Evolutionary conservation across 2,888 invertebrate genomes (phyloP).

Genomic region (Gymnocheta viridis): DNA sequence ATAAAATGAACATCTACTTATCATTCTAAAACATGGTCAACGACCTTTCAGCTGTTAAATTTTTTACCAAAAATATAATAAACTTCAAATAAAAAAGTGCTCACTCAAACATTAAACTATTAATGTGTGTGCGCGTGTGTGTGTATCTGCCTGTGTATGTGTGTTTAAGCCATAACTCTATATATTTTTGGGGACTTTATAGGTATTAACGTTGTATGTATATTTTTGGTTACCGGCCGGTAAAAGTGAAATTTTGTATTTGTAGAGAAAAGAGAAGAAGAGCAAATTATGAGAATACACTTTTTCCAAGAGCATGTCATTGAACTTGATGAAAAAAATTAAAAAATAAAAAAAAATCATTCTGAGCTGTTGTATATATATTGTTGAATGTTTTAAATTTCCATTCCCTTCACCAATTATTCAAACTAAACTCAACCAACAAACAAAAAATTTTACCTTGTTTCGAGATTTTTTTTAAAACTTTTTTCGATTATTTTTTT

Average conservation of each 20-base stretch:
- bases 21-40: conserved; percentile 55
- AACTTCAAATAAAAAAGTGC: not conserved
- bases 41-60: conserved; percentile 58
- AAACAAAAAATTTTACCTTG: conserved; percentile 19
- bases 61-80: conserved; percentile 56
- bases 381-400: conserved; percentile 19
- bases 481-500: conserved; percentile 11
- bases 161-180: conserved; percentile 46
- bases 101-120: conserved; percentile 37
- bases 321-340: conserved; percentile 63
- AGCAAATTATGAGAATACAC: conserved; percentile 38
- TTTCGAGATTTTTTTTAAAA: not conserved
- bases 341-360: conserved; percentile 24
- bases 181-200: conserved; percentile 11
- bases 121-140: conserved; percentile 24
- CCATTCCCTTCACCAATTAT: conserved; percentile 52
- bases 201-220: not conserved
- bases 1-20: conserved; percentile 35
- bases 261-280: conserved; percentile 54
- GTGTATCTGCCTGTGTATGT: conserved; percentile 15
- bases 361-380: conserved; percentile 37
- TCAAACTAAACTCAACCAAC: conserved; percentile 22
- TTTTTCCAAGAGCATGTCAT: conserved; percentile 62
- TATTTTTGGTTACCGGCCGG: conserved; percentile 58
- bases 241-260: conserved; percentile 68